Percentiles rank a stretch among this genome's conserved stretches.
Evolutionary conservation across 2,113 vertebrate species (phyloP).

Genomic region (Ovis canadensis): DNA sequence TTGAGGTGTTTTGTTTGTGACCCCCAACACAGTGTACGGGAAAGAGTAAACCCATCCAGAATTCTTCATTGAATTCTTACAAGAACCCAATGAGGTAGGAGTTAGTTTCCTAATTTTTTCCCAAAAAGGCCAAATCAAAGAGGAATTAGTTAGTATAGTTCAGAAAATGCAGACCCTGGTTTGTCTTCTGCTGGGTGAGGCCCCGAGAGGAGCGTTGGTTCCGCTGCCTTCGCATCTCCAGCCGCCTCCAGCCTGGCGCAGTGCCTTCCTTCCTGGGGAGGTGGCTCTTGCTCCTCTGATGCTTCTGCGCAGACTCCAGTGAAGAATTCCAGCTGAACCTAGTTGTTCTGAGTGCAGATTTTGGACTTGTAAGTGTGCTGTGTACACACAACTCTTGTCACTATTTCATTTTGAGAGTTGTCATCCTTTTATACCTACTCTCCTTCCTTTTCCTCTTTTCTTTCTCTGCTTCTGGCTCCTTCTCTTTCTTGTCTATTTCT

Average conservation of each 20-base stretch:
- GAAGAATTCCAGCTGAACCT: background rate
- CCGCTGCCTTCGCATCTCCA: background rate
- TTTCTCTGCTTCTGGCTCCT: background rate
- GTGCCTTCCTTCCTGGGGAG: background rate
- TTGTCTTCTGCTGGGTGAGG: fast-evolving
- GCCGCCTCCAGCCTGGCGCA: too few species aligned
- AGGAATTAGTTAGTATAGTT: background rate
- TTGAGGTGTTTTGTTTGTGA: background rate
- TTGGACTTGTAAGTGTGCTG: background rate
- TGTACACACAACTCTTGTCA: background rate
- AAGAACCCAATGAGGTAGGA: background rate
- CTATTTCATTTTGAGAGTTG: background rate
- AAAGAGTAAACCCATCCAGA: background rate
- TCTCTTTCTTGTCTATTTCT: background rate
- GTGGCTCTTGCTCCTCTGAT: background rate
- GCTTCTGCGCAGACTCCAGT: background rate
- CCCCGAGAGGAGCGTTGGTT: too few species aligned
- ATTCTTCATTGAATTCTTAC: background rate
- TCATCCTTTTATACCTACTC: background rate
- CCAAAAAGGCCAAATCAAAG: background rate
- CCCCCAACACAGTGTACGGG: too few species aligned
- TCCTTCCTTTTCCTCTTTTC: background rate
- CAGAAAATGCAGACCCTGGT: background rate
- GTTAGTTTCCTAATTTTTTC: background rate
- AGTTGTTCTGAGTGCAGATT: background rate